A percentile compares a stretch with the other conserved stretches of the same genome.
Conservation (phyloP, 2,888 invertebrate species). For the Ophioninae sp. region DNA sequence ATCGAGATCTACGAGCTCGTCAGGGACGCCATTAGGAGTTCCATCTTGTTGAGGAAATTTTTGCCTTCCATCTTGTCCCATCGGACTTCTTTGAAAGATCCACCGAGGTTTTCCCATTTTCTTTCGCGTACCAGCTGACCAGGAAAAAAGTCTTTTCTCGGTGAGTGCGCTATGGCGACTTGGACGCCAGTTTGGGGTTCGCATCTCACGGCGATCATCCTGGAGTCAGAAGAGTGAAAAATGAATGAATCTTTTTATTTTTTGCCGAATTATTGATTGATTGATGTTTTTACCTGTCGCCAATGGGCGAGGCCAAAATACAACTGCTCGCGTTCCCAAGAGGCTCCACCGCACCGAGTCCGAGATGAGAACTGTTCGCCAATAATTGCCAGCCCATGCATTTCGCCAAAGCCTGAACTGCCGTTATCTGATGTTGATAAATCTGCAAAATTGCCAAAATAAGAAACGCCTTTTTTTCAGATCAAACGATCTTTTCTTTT, state of each 20-base stretch:
- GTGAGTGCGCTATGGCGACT: slow-evolving; percentile 94
- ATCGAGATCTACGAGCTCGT: slow-evolving; percentile 85
- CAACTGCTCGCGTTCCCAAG: slow-evolving; percentile 96
- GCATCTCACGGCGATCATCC: slow-evolving; percentile 94
- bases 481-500: background rate
- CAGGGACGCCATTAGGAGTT: slow-evolving; percentile 95
- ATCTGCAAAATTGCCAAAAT: slow-evolving; percentile 83
- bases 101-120: slow-evolving; percentile 97
- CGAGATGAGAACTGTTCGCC: slow-evolving; percentile 93
- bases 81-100: slow-evolving; percentile 94
- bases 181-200: slow-evolving; percentile 93
- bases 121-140: slow-evolving; percentile 93
- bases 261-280: background rate
- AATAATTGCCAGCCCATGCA: slow-evolving; percentile 98
- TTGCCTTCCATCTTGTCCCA: slow-evolving; percentile 98
- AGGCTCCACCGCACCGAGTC: slow-evolving; percentile 94
- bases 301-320: slow-evolving; percentile 94
- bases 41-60: slow-evolving; percentile 98
- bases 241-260: background rate
- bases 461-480: background rate
- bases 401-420: slow-evolving; percentile 94
- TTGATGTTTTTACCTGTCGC: slow-evolving; percentile 83
- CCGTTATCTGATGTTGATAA: slow-evolving; percentile 96
- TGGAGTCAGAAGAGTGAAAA: slow-evolving; percentile 65
- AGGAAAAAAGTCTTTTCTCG: slow-evolving; percentile 93